Conservation (phyloP, 2,113 vertebrate species). For the Mus musculus region DNA sequence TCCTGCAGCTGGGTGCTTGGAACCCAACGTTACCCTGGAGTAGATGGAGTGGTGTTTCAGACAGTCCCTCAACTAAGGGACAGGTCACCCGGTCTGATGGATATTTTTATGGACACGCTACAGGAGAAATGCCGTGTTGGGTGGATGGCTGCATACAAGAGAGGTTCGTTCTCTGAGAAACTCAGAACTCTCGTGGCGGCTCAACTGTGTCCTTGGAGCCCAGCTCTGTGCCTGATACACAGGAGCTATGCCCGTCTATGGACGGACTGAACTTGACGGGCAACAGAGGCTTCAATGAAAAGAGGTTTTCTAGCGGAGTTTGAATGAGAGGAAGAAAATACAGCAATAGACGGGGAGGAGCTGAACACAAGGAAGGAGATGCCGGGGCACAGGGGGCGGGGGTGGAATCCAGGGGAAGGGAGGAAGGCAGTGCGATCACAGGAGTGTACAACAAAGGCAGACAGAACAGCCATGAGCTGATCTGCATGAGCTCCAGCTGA, state of each 20-base stretch:
- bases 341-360: not conserved
- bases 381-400: not conserved
- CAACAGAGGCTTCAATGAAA: not conserved
- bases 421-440: too few species aligned
- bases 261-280: not conserved
- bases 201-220: not conserved
- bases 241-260: accelerated
- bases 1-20: accelerated
- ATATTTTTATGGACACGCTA: not conserved
- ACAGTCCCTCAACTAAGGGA: not conserved
- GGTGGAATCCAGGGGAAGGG: too few species aligned
- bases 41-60: not conserved
- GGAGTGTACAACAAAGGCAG: not conserved
- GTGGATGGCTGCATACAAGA: too few species aligned
- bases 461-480: too few species aligned
- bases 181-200: not conserved
- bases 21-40: accelerated
- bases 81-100: not conserved
- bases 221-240: accelerated
- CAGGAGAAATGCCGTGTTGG: not conserved
- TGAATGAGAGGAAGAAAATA: not conserved
- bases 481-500: too few species aligned
- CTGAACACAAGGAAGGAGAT: not conserved
- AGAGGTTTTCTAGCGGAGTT: not conserved
- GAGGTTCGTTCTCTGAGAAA: not conserved